These are phyloP conservation scores for Tetheella fluctuosa DNA, from an alignment of 2,888 invertebrate genomes.

Conservation along the genomic window DNA sequence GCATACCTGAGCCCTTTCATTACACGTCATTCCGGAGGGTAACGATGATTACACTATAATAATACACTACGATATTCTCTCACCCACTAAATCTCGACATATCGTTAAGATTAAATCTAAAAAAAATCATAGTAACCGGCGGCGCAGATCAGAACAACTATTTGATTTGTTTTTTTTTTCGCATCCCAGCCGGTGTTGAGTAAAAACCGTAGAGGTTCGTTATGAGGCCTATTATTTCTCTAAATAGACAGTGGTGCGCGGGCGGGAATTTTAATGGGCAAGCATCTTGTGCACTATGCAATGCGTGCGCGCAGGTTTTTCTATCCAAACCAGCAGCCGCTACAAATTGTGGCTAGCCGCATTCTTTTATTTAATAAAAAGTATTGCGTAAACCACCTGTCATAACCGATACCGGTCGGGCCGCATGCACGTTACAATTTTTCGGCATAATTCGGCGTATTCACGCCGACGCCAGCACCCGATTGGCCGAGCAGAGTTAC, in stretches of 20 bases:
- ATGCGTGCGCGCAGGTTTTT: slow-evolving; percentile 52
- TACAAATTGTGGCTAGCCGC: slow-evolving; percentile 47
- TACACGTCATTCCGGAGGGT: slow-evolving; percentile 45
- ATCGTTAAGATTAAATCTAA: slow-evolving; percentile 39
- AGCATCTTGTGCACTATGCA: slow-evolving; percentile 58
- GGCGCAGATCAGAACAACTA: slow-evolving; percentile 21
- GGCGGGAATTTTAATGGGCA: slow-evolving; percentile 77
- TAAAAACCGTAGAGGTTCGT: slow-evolving; percentile 44
- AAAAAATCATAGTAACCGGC: slow-evolving; percentile 24
- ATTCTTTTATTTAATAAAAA: slow-evolving; percentile 8
- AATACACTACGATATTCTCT: slow-evolving; percentile 53
- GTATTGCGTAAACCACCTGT: slow-evolving; percentile 43
- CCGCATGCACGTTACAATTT: slow-evolving; percentile 25
- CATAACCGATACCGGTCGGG: slow-evolving; percentile 28
- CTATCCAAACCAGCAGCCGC: slow-evolving; percentile 44
- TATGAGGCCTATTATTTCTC: slow-evolving; percentile 68
- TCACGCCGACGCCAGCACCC: not conserved
- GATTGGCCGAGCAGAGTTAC: slow-evolving; percentile 19
- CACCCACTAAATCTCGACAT: slow-evolving; percentile 55
- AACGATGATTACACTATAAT: slow-evolving; percentile 64
- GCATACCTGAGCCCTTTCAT: slow-evolving; percentile 47
- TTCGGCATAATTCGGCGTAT: slow-evolving; percentile 15
- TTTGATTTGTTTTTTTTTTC: slow-evolving; percentile 17
- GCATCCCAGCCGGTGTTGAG: slow-evolving; percentile 23
- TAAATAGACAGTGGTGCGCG: slow-evolving; percentile 74